These are phyloP conservation scores for Venturia canescens DNA, from an alignment of 1,140 invertebrate genomes.

Conservation along the genomic window DNA sequence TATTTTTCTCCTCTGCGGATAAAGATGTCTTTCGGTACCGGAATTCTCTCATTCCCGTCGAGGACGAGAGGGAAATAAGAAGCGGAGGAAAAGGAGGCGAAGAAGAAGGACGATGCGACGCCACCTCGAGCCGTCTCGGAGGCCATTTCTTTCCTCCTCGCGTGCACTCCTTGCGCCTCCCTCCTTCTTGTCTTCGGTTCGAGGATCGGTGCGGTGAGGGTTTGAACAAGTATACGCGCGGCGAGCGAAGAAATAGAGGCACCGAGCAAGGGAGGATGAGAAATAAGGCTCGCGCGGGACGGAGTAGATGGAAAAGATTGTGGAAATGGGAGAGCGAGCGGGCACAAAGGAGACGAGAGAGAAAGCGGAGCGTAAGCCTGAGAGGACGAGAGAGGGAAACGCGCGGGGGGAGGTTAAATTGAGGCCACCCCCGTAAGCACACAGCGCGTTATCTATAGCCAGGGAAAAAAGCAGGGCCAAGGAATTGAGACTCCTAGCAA, in stretches of 20 bases:
- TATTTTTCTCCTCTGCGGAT: slow-evolving; percentile 30
- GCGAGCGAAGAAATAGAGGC: neutral
- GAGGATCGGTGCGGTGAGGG: neutral
- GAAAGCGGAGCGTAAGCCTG: slow-evolving; percentile 45
- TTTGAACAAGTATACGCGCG: slow-evolving; percentile 15
- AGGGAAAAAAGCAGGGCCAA: slow-evolving; percentile 39
- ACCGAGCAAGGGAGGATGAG: neutral
- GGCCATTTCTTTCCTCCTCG: neutral
- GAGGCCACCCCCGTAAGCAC: slow-evolving; percentile 69
- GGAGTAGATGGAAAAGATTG: slow-evolving; percentile 1
- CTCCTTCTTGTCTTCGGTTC: neutral
- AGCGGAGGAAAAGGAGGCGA: neutral
- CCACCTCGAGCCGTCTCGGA: slow-evolving; percentile 25
- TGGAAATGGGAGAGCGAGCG: neutral
- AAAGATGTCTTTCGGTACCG: slow-evolving; percentile 42
- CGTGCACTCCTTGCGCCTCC: slow-evolving; percentile 40
- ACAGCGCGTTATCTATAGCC: slow-evolving; percentile 70
- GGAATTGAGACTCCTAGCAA: slow-evolving; percentile 10
- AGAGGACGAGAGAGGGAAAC: slow-evolving; percentile 46
- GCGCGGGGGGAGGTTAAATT: slow-evolving; percentile 69
- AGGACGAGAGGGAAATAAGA: neutral
- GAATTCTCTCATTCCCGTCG: slow-evolving; percentile 29
- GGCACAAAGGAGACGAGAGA: slow-evolving; percentile 10
- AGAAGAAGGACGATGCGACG: slow-evolving; percentile 5
- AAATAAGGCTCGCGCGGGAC: slow-evolving; percentile 8